Conservation (phyloP, 2,113 vertebrate species). For the Benitochromis conjunctus region DNA sequence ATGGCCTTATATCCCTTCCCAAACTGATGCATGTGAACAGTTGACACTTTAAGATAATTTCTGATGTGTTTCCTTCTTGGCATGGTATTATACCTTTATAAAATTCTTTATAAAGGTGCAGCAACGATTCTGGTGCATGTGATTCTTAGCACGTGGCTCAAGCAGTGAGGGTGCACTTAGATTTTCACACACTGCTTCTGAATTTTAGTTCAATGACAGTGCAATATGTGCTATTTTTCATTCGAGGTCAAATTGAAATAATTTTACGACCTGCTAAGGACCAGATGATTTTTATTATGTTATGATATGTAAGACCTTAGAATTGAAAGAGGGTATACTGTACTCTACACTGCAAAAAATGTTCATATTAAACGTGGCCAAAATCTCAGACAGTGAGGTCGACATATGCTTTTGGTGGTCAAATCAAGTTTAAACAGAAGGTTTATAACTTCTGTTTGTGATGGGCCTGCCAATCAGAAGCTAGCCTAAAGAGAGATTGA, state of each 20-base stretch:
- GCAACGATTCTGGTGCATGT: too few relatives aligned
- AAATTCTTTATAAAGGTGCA: too few relatives aligned
- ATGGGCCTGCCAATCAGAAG: background rate
- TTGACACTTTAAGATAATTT: background rate
- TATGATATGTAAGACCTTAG: background rate
- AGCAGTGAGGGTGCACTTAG: background rate
- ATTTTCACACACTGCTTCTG: background rate
- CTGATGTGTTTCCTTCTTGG: background rate
- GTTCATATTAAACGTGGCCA: background rate
- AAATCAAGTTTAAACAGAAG: too few relatives aligned
- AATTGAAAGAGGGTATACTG: background rate
- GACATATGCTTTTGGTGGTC: background rate
- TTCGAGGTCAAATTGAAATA: background rate
- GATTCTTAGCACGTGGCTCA: background rate
- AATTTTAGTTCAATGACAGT: background rate
- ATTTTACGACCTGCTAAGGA: background rate
- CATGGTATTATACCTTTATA: too few relatives aligned
- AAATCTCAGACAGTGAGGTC: background rate
- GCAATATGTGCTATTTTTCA: background rate
- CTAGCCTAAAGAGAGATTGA: background rate
- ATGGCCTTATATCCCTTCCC: background rate
- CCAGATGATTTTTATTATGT: background rate
- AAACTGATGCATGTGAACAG: background rate
- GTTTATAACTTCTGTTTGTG: background rate
- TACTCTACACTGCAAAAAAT: background rate